Conservation (phyloP, 2,113 vertebrate species). For the Rhynchopsitta pachyrhyncha region DNA sequence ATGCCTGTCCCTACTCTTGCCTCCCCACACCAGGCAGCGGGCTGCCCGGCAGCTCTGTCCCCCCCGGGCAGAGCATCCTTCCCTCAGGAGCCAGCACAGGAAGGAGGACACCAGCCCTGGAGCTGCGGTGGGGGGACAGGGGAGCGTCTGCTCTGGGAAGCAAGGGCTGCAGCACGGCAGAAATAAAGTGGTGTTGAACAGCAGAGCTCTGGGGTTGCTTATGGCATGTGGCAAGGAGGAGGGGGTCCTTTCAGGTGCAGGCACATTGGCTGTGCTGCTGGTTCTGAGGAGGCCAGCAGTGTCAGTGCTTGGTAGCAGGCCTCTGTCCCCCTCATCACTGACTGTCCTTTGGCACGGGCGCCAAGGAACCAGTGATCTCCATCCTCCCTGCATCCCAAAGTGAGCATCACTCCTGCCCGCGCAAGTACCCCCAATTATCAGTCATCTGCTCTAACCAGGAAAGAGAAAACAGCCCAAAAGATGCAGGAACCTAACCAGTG, state of each 20-base stretch:
- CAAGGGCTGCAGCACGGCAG: not conserved
- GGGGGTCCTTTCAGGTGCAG: not conserved
- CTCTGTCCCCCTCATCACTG: rapidly evolving
- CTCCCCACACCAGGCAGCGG: not conserved
- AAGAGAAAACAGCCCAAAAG: not conserved
- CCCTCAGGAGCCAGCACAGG: not conserved
- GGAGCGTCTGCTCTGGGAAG: not conserved
- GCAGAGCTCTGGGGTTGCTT: not conserved
- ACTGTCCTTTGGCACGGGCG: not conserved
- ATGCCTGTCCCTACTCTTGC: not conserved
- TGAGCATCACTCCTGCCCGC: rapidly evolving
- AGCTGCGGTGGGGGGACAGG: not conserved
- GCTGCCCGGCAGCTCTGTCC: not conserved
- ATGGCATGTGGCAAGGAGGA: not conserved
- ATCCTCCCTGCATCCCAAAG: not conserved
- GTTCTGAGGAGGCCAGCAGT: not conserved
- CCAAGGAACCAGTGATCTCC: not conserved
- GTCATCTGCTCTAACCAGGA: not conserved
- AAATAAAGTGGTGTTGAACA: slow-evolving; percentile 41
- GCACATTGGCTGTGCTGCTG: rapidly evolving
- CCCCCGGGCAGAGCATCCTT: not conserved
- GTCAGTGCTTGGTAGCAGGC: rapidly evolving
- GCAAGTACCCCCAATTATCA: not conserved
- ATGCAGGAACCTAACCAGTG: not conserved
- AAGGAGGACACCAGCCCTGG: not conserved